Base-by-base conservation (phyloP, 2,797 vertebrate genomes). In the Microchirus variegatus region DNA sequence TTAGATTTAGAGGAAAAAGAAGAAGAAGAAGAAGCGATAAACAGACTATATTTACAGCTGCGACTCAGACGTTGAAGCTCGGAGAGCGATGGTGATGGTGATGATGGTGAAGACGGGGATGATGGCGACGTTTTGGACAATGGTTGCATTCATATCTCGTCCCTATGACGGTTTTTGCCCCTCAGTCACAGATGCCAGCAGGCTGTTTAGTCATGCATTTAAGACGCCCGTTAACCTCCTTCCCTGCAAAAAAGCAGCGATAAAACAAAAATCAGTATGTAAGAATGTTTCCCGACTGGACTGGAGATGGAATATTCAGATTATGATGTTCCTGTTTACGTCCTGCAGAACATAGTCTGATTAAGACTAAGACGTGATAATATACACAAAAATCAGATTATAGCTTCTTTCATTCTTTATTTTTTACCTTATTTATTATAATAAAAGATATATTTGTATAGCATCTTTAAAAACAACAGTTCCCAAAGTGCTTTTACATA, bases 81-180 rank as follows among this genome's bases (percentile, higher is more conserved):
- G 59, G 56, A 73, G 63, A 63, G 79, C 75, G 61, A 67, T 71
- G 73, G 55, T 49, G 79, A 59, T 80, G 81, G 83, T 79, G 77
- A 85, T 49, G 79, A 59, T 80, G 81, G 83, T 79, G 77, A 85
- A 73, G 78, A 88, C 63, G 70, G 67, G 70, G 64, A 80, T 85
- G 87, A 85, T 75, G 77, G 55, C 51, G 67, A 68, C 59, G 12
- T n/a, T n/a, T n/a, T 2, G 36, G 68, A 92, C 91, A 92, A 92
- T 90, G 69, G 76, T n/a, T 43, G 71, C 78, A 84, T 91, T 92
- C 81, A 90, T 55, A 18, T 51, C 16, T 45, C 45, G 59, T 55
- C 70, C 85, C 75, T 62, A 83, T 82, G 85, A 84, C 67, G 26
- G 47, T 66, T 77, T 77, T 80, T 75, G 78, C 66, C 77, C 80